Conservation (phyloP, 2,888 invertebrate genomes). For the Callyntrura sp. region DNA sequence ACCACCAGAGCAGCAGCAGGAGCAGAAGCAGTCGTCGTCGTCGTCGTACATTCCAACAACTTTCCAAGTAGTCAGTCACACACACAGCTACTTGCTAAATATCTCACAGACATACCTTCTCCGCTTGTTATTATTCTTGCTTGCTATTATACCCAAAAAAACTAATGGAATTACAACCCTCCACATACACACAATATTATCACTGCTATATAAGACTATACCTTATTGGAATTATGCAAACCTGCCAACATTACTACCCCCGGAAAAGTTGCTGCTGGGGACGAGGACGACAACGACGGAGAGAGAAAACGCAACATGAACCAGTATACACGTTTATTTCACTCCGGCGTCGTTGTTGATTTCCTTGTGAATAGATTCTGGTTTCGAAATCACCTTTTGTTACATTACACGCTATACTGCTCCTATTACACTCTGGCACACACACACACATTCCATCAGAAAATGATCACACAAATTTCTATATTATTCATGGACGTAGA, state of each 20-base stretch:
- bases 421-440: too few relatives aligned
- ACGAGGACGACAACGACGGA: neutral
- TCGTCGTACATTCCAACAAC: too few relatives aligned
- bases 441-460: conserved; percentile 51
- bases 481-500: conserved; percentile 40
- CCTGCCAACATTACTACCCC: neutral
- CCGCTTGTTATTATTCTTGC: too few relatives aligned
- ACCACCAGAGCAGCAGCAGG: neutral
- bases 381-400: conserved; percentile 42
- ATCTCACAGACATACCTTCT: too few relatives aligned
- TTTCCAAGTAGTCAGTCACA: too few relatives aligned
- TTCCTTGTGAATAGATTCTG: conserved; percentile 43
- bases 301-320: too few relatives aligned
- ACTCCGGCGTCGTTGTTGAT: too few relatives aligned
- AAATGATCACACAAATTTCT: conserved; percentile 36
- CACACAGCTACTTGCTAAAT: too few relatives aligned
- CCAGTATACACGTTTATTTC: too few relatives aligned
- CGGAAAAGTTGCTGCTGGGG: too few relatives aligned
- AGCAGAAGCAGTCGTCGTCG: neutral
- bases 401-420: neutral
- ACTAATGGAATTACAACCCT: too few relatives aligned
- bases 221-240: neutral
- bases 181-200: neutral
- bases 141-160: too few relatives aligned
- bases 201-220: neutral